Evolutionary conservation across 2,888 invertebrate species (phyloP), one percentile per base, ranked within the genome.

Genomic region (Mesorhabditis belari): DNA sequence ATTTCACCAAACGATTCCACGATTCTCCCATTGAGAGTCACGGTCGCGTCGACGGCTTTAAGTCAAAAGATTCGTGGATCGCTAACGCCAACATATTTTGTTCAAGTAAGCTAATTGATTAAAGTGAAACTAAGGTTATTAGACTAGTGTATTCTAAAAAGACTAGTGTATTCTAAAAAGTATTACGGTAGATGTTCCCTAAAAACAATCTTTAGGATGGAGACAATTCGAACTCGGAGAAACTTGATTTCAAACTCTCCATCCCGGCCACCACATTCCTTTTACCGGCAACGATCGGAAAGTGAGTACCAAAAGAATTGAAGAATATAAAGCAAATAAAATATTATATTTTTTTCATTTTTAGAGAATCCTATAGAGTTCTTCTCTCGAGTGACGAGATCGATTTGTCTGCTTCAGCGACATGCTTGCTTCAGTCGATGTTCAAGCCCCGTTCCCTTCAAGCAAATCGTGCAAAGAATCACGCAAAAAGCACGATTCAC

Each of bases 71-170:
- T 73, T 61, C 44, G 86, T 57, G 87, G 87, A 60, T 85, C 85
- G 24, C 76, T 88, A n/a, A n/a, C n/a, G n/a, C n/a, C n/a, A 49
- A 86, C 87, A 9, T 88, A 87, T 71, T 86, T 86, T 80, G 77
- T 82, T 63, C 84, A 82, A 82, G 85, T 85, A 77, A 66, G 69
- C 66, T 55, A 58, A 55, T n/a, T n/a, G n/a, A n/a, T n/a, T n/a
- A 2, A 19, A 19, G 21, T 19, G 12, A n/a, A n/a, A 51, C 9
- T n/a, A n/a, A n/a, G n/a, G n/a, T n/a, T n/a, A n/a, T n/a, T n/a
- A n/a, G n/a, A n/a, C n/a, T n/a, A n/a, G n/a, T n/a, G n/a, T n/a
- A n/a, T n/a, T n/a, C n/a, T n/a, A n/a, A n/a, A n/a, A n/a, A n/a
- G n/a, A n/a, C n/a, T n/a, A n/a, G n/a, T n/a, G n/a, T n/a, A 35